Percentiles rank a stretch among this genome's conserved stretches.
These are phyloP conservation scores for Drosophila testacea DNA, from an alignment of 2,888 invertebrate genomes.

Conservation along the genomic window DNA sequence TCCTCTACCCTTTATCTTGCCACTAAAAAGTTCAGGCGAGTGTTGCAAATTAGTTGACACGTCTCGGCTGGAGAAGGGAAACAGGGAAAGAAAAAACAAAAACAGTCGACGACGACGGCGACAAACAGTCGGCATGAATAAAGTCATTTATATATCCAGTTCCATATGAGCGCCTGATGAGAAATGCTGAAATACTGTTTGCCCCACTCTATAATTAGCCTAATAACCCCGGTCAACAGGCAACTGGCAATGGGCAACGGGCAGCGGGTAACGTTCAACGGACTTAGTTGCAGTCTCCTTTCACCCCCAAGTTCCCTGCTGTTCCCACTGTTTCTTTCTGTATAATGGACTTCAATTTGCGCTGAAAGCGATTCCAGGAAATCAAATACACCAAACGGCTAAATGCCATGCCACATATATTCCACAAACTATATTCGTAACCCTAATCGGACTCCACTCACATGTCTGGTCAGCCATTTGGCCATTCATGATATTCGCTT, in stretches of 20 bases:
- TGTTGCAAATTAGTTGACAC: conserved; percentile 85
- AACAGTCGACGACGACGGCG: conserved; percentile 54
- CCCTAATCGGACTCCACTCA: conserved; percentile 16
- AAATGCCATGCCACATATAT: conserved; percentile 81
- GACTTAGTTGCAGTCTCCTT: conserved; percentile 36
- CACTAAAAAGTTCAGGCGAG: conserved; percentile 45
- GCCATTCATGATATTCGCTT: conserved; percentile 62
- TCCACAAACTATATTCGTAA: conserved; percentile 17
- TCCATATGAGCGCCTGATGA: conserved; percentile 61
- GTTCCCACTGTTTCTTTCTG: conserved; percentile 18
- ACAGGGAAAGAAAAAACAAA: background rate
- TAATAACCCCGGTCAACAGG: conserved; percentile 70
- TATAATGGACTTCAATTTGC: conserved; percentile 81
- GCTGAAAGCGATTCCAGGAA: conserved; percentile 81
- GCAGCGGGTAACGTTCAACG: background rate
- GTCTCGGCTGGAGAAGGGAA: conserved; percentile 45
- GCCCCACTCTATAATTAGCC: conserved; percentile 79
- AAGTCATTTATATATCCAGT: conserved; percentile 67
- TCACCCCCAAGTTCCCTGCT: background rate
- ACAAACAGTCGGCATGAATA: conserved; percentile 80
- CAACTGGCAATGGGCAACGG: conserved; percentile 23
- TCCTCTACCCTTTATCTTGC: conserved; percentile 1
- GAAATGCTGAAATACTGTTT: conserved; percentile 60
- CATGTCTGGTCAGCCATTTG: conserved; percentile 19
- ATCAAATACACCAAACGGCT: conserved; percentile 80